Evolutionary conservation across 2,888 invertebrate genomes (phyloP).

Genomic region (Ormyrus thymus): DNA sequence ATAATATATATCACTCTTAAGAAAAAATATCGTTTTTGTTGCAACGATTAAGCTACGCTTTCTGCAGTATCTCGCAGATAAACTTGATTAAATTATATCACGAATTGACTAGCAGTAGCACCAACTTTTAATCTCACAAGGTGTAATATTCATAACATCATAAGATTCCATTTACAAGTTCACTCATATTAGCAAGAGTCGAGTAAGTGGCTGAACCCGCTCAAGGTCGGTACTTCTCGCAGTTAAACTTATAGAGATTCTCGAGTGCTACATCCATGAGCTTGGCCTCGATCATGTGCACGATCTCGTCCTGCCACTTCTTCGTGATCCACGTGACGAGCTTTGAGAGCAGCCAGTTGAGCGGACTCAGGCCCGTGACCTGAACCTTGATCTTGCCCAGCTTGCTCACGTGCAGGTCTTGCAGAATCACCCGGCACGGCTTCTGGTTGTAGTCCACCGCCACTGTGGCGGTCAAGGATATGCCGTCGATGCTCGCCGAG

Average conservation of each 20-base stretch:
- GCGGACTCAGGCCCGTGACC: conserved; percentile 59
- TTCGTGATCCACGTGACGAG: conserved; percentile 57
- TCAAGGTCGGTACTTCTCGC: conserved; percentile 59
- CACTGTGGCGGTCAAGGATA: conserved; percentile 52
- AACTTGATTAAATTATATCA: no score
- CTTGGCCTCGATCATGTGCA: conserved; percentile 52
- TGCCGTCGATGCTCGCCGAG: conserved; percentile 54
- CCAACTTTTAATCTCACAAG: not conserved
- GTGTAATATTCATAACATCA: no score
- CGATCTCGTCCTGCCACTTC: conserved; percentile 57
- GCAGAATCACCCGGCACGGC: conserved; percentile 56
- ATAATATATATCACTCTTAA: no score
- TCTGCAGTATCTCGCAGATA: no score
- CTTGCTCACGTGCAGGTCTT: conserved; percentile 55
- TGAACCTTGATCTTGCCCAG: conserved; percentile 57
- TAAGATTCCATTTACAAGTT: not conserved
- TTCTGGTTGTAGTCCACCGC: conserved; percentile 57
- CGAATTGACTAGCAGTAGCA: conserved; percentile 1
- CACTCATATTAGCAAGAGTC: not conserved
- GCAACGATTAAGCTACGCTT: no score
- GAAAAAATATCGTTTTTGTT: no score
- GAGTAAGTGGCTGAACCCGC: not conserved
- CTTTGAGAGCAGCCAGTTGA: conserved; percentile 57
- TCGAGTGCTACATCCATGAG: conserved; percentile 28
- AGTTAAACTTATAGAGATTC: conserved; percentile 56